Percentiles rank a stretch among this genome's conserved stretches.
These are phyloP conservation scores for Pantherophis guttatus DNA, from an alignment of 2,113 vertebrate species.

Conservation along the genomic window DNA sequence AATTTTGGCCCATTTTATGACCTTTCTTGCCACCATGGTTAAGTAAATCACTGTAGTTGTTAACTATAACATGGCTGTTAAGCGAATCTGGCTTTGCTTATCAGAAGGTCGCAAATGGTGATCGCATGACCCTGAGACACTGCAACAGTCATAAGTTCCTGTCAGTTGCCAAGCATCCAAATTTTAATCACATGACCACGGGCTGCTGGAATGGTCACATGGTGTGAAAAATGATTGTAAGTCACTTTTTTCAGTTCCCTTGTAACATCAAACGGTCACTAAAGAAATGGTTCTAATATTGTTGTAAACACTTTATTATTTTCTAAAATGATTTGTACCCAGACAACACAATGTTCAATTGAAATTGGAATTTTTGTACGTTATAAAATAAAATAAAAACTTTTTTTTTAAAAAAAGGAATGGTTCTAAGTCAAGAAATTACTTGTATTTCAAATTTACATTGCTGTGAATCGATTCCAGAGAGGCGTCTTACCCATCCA, in stretches of 20 bases:
- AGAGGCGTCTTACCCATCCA: background rate
- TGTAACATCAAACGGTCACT: background rate
- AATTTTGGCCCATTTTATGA: background rate
- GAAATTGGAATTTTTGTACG: too few relatives aligned
- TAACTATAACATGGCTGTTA: background rate
- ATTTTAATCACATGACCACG: background rate
- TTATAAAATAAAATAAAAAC: too few relatives aligned
- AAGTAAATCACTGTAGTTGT: background rate
- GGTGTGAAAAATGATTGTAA: background rate
- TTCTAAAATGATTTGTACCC: too few relatives aligned
- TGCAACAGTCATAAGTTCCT: background rate
- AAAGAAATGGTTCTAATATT: background rate
- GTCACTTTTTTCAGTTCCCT: background rate
- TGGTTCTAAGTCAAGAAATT: background rate
- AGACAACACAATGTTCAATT: too few relatives aligned
- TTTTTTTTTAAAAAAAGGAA: background rate
- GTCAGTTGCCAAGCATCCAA: background rate
- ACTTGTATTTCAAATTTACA: background rate
- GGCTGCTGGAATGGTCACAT: background rate
- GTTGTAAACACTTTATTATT: too few relatives aligned
- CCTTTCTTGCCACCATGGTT: background rate
- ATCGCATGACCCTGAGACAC: background rate
- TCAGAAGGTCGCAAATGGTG: background rate
- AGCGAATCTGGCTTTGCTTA: background rate
- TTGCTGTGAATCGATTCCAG: background rate